Evolutionary conservation across 2,888 invertebrate species (phyloP).

Genomic region (Bembecia ichneumoniformis): DNA sequence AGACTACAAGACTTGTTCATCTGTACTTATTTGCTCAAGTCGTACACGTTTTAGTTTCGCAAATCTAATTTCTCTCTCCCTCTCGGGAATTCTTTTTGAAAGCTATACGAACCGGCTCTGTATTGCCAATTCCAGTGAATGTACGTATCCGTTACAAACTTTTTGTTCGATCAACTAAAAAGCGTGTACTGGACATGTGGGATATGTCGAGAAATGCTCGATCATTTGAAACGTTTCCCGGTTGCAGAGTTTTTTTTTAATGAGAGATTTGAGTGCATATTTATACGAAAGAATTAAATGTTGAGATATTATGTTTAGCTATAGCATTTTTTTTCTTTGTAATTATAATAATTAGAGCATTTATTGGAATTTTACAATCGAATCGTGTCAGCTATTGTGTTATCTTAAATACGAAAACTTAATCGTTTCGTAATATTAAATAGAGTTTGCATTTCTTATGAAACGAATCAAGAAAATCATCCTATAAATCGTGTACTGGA

Average conservation of each 20-base stretch:
- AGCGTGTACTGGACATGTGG: constrained; percentile 8
- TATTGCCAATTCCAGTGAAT: constrained; percentile 49
- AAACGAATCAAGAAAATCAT: too few relatives aligned
- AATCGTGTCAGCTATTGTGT: too few relatives aligned
- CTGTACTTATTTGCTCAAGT: constrained; percentile 10
- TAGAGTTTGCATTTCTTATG: too few relatives aligned
- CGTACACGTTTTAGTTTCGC: constrained; percentile 56
- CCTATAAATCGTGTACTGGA: too few relatives aligned
- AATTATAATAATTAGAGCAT: too few relatives aligned
- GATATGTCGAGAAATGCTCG: not conserved
- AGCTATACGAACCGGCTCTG: constrained; percentile 42
- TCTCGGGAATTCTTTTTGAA: constrained; percentile 54
- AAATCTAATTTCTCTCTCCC: constrained; percentile 60
- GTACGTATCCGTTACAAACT: constrained; percentile 10
- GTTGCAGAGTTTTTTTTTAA: not conserved
- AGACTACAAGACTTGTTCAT: constrained; percentile 1
- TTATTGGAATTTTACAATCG: too few relatives aligned
- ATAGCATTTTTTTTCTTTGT: too few relatives aligned
- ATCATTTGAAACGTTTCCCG: not conserved
- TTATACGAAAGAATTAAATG: too few relatives aligned
- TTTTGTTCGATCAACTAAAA: constrained; percentile 8
- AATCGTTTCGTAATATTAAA: too few relatives aligned
- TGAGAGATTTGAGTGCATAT: too few relatives aligned
- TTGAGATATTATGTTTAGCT: too few relatives aligned
- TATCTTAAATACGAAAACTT: too few relatives aligned